Percentiles rank a stretch among this genome's conserved stretches.
These are phyloP conservation scores for Uloborus diversus DNA, from an alignment of 1,140 invertebrate genomes.

Conservation along the genomic window DNA sequence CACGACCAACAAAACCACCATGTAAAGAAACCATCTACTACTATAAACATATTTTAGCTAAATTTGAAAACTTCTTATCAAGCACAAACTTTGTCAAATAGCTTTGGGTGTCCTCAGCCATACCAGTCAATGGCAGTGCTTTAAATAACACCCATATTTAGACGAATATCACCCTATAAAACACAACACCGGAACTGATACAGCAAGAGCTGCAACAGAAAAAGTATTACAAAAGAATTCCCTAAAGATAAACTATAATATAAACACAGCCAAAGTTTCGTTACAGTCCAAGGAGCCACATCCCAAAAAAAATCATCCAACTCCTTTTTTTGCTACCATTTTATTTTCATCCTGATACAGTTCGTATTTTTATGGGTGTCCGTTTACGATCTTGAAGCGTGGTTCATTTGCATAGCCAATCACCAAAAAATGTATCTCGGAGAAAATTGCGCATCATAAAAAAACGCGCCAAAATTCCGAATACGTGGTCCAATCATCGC, in stretches of 20 bases:
- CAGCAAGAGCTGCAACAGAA: background rate
- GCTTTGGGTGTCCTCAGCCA: too few relatives aligned
- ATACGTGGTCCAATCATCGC: conserved; percentile 46
- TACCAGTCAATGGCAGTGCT: too few relatives aligned
- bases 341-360: conserved; percentile 4
- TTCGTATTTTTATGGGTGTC: conserved; percentile 43
- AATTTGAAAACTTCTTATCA: too few relatives aligned
- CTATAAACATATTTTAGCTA: too few relatives aligned
- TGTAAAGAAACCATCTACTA: too few relatives aligned
- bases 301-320: conserved; percentile 5
- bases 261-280: conserved; percentile 43
- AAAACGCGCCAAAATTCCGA: conserved; percentile 45
- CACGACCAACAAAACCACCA: too few relatives aligned
- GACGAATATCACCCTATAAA: conserved; percentile 42
- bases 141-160: too few relatives aligned
- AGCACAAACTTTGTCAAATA: too few relatives aligned
- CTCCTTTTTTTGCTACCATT: background rate
- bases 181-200: conserved; percentile 11
- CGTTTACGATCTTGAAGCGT: conserved; percentile 37
- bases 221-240: background rate
- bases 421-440: conserved; percentile 52
- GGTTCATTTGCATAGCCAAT: conserved; percentile 55
- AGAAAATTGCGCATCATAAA: conserved; percentile 38
- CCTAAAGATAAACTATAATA: conserved; percentile 32
- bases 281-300: conserved; percentile 34